Evolutionary conservation across 2,113 vertebrate genomes (phyloP), one percentile per base, ranked within the genome.

Genomic region (Paracanthobrama guichenoti): DNA sequence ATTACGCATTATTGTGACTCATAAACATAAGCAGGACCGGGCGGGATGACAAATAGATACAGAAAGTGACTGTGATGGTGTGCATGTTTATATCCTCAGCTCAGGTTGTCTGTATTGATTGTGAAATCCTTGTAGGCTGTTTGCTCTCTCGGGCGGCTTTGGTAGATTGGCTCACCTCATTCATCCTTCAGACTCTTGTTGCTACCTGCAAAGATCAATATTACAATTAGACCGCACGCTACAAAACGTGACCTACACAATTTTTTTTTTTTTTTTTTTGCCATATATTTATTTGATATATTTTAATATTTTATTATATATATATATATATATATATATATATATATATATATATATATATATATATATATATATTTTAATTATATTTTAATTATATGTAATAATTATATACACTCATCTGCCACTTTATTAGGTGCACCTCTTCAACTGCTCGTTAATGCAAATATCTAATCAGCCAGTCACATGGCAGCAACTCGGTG

Each of bases 101-200:
- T 85, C 66, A 39, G 53, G 64, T 55, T 55, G 26, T 79, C 35
- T 80, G 64, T 71, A 85, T 85, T 42, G 84, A 85, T 80, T 73
- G 53, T 72, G 7, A 64, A 81, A 72, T 53, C 44, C 53, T 28
- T 67, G 16, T 16, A 1, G 39, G 59, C 73, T 42, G 22, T 71
- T 44, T 62, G 18, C 31, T 69, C 16, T 72, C 16, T 66, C 24
- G 48, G 75, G 69, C 66, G 2, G 55, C 44, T 31, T 73, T 66
- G 53, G n/a, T 53, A 67, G 59, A 78, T 82, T 82, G 28, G 35
- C 55, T 74, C 16, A 81, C 44, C 18, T 35, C 24, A 39, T 79
- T 62, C 31, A 71, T 46, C 64, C 67, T 72, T 72, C 14, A 28
- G 14, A 85, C 22, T 20, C 9, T 39, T 60, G 59, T 60, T 46